Evolutionary conservation across 2,888 invertebrate species (phyloP), one percentile per base, ranked within the genome.

Genomic region (Nomada hirtipes): DNA sequence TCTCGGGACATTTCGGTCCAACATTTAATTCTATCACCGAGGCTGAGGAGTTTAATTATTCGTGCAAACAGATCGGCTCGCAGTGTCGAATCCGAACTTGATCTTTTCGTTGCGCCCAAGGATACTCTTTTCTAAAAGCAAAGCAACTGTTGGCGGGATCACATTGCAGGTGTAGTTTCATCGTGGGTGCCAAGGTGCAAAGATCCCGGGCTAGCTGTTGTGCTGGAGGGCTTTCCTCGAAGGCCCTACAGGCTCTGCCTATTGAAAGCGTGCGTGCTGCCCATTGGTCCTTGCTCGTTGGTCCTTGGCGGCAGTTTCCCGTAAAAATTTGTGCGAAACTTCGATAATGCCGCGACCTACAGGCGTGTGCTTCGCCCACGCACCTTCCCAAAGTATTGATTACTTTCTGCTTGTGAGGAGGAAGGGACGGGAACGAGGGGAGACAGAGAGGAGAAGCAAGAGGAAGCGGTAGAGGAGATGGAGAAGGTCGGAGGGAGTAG

Each of bases 361-460:
- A 83, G 88, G 79, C 88, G 87, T 86, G 83, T 84, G 86, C 87
- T 87, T 90, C 91, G 87, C 91, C 91, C 90, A 91, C 91, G 90
- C 90, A 91, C 89, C 91, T 90, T 91, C 85, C 87, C 89, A 89
- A 91, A 92, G 92, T 93, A 93, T 93, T 93, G 93, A 93, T 92
- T 92, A 92, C 92, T 92, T 91, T 90, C 89, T 87, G 88, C 87
- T 89, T 80, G 88, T 83, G 86, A 82, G 82, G 87, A 90, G 88
- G 89, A 86, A 89, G 86, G 89, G 89, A 86, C 82, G 83, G 82
- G 80, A 78, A 77, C 70, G 75, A 47, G 69, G 78, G 75, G 76
- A 59, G 79, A 78, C 67, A 79, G 84, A 85, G 86, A 86, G 85
- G 76, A 86, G 65, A 83, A 79, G 79, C 70, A 71, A 79, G 78